Conservation (phyloP, 2,113 vertebrate genomes). For the Xiphophorus couchianus region DNA sequence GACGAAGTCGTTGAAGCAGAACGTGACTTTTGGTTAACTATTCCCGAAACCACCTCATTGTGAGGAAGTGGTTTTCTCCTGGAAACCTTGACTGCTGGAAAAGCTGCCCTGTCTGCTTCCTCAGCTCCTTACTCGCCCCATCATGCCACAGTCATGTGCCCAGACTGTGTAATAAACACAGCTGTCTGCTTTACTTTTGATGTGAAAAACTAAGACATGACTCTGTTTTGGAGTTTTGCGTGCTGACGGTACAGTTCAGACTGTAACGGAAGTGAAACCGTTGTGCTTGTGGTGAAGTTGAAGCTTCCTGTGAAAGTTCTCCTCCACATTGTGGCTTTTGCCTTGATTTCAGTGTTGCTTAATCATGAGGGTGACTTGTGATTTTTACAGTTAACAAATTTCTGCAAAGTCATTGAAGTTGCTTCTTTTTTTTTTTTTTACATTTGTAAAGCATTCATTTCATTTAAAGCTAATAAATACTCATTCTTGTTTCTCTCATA, state of each 20-base stretch:
- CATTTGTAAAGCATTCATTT: neutral
- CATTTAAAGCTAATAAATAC: neutral
- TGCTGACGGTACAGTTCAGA: neutral
- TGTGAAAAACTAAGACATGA: neutral
- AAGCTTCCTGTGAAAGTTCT: neutral
- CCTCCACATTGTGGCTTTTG: constrained; percentile 4
- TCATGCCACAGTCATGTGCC: constrained; percentile 50
- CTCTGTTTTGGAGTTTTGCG: neutral
- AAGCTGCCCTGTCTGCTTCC: constrained; percentile 8
- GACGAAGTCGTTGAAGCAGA: neutral
- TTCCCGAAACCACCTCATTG: neutral
- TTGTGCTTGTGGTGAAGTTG: neutral
- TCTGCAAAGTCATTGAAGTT: neutral
- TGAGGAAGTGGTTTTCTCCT: constrained; percentile 4
- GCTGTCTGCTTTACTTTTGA: constrained; percentile 1
- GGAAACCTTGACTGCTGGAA: constrained; percentile 20
- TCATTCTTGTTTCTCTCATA: neutral
- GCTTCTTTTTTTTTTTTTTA: neutral
- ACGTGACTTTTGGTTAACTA: neutral
- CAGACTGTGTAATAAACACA: neutral
- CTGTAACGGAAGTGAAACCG: constrained; percentile 46
- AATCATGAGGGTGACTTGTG: constrained; percentile 34
- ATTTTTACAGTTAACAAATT: neutral
- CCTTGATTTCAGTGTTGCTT: constrained; percentile 21
- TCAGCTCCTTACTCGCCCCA: constrained; percentile 15